phyloP scores from a whole-genome alignment of 2,888 invertebrate species.

The Cheilosia impressa region DNA sequence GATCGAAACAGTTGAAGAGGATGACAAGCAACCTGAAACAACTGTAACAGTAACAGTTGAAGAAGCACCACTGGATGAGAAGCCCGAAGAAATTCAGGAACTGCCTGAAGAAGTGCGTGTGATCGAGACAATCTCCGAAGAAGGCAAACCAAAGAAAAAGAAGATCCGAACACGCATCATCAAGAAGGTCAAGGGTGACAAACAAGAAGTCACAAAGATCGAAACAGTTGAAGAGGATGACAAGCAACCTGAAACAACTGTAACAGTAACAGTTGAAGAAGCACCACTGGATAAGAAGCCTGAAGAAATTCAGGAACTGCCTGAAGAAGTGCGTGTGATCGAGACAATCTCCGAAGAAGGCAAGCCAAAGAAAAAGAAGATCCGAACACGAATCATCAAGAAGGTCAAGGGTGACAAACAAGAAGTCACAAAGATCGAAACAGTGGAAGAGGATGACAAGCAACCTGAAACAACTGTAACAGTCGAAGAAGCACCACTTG shows the following conservation, averaged over 20 bases:
- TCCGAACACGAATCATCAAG: slow-evolving; percentile 76
- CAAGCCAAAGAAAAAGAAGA: slow-evolving; percentile 76
- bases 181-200: slow-evolving; percentile 77
- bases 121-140: slow-evolving; percentile 46
- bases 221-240: slow-evolving; percentile 79
- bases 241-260: slow-evolving; percentile 79
- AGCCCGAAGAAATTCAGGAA: slow-evolving; percentile 75
- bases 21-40: slow-evolving; percentile 81
- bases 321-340: slow-evolving; percentile 77
- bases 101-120: slow-evolving; percentile 61
- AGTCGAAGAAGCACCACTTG: slow-evolving; percentile 67
- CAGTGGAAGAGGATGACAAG: slow-evolving; percentile 79
- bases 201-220: slow-evolving; percentile 78
- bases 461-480: slow-evolving; percentile 79
- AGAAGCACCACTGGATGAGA: slow-evolving; percentile 54
- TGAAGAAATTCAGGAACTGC: slow-evolving; percentile 76
- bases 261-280: slow-evolving; percentile 77
- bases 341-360: slow-evolving; percentile 79
- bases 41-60: slow-evolving; percentile 81
- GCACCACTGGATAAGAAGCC: slow-evolving; percentile 60
- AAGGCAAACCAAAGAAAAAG: slow-evolving; percentile 78
- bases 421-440: slow-evolving; percentile 81
- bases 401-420: slow-evolving; percentile 76
- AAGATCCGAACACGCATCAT: slow-evolving; percentile 78
- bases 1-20: slow-evolving; percentile 80